phyloP scores from a whole-genome alignment of 2,888 invertebrate genomes.

The Aspidapion aeneum region DNA sequence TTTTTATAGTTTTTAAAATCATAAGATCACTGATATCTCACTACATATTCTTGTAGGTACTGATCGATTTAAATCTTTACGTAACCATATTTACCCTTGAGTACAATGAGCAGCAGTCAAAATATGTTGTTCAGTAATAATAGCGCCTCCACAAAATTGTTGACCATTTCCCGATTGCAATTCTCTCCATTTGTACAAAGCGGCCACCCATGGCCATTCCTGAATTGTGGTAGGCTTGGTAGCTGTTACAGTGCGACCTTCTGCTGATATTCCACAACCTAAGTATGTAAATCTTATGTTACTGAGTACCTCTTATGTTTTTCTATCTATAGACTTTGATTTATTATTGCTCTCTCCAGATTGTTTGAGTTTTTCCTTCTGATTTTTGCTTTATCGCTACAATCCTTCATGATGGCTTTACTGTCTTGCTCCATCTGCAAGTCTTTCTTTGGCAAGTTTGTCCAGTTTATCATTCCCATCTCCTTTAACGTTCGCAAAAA shows the following conservation, averaged over 20 bases:
- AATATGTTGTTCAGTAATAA: constrained; percentile 75
- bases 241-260: constrained; percentile 24
- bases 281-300: constrained; percentile 14
- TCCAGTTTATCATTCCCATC: too few species aligned
- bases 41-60: background rate
- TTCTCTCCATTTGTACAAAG: constrained; percentile 58
- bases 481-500: too few species aligned
- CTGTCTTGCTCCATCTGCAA: too few species aligned
- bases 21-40: background rate
- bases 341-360: too few species aligned
- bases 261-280: constrained; percentile 43
- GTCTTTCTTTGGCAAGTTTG: too few species aligned
- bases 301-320: too few species aligned
- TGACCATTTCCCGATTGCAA: constrained; percentile 44
- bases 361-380: too few species aligned
- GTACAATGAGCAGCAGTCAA: constrained; percentile 77
- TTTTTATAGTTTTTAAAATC: background rate
- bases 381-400: too few species aligned
- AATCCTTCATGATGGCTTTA: too few species aligned
- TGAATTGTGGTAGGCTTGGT: constrained; percentile 37
- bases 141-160: constrained; percentile 75
- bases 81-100: constrained; percentile 54
- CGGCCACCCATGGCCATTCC: constrained; percentile 87
- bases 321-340: too few species aligned
- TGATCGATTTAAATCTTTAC: too few species aligned